phyloP scores from a whole-genome alignment of 92 coral and sea anemone species.

The Meandrina meandrites region DNA sequence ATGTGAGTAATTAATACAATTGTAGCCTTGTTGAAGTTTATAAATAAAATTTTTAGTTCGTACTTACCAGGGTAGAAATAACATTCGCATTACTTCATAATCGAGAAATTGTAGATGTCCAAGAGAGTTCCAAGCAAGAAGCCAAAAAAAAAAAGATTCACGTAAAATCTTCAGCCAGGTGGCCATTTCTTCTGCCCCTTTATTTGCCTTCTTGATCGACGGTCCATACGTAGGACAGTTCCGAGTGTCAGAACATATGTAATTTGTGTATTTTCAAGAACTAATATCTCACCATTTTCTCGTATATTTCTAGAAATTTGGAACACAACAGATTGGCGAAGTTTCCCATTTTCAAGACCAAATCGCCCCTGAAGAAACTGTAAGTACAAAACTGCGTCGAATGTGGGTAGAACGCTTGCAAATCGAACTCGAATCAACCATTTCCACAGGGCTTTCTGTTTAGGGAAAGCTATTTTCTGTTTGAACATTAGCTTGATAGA shows the following conservation, averaged over 20 bases:
- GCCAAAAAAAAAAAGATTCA: background rate
- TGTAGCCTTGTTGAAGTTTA: background rate
- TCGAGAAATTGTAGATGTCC: background rate
- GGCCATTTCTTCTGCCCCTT: background rate
- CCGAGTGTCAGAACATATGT: too few species aligned
- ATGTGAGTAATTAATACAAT: conserved; percentile 54
- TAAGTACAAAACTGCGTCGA: conserved; percentile 31
- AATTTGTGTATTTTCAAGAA: too few species aligned
- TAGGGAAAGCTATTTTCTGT: background rate
- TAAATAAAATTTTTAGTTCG: background rate
- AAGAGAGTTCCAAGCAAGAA: background rate
- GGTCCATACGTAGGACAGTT: background rate
- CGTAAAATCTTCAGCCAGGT: too few species aligned
- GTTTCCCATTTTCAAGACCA: conserved; percentile 68
- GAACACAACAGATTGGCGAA: conserved; percentile 49
- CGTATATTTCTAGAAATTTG: background rate
- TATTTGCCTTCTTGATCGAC: background rate
- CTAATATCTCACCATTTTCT: background rate
- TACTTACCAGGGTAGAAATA: background rate
- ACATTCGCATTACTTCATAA: background rate
- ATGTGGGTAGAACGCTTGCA: background rate
- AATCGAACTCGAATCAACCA: background rate
- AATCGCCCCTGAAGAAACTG: conserved; percentile 47
- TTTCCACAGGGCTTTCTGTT: background rate
- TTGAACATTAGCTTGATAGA: background rate